Evolutionary conservation across 2,888 invertebrate species (phyloP).

Genomic region (Drosophila lacicola): DNA sequence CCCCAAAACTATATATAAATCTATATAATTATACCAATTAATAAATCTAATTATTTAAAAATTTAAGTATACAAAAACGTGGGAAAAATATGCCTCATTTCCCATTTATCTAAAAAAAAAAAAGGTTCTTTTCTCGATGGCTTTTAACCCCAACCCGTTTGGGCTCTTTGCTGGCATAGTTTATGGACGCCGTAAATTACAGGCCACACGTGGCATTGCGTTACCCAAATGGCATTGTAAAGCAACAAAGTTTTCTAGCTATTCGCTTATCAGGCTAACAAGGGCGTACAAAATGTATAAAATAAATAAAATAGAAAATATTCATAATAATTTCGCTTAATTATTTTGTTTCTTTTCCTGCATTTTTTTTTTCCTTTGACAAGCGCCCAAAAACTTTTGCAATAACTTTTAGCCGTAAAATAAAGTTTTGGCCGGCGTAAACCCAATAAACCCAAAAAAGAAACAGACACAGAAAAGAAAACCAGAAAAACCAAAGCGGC

Average conservation of each 20-base stretch:
- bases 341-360: slow-evolving; percentile 33
- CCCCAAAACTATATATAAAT: too few species aligned
- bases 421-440: slow-evolving; percentile 15
- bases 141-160: too few species aligned
- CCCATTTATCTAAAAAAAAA: too few species aligned
- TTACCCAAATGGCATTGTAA: neutral
- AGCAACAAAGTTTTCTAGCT: neutral
- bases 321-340: slow-evolving; percentile 26
- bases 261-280: neutral
- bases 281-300: neutral
- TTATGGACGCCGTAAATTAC: neutral
- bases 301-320: slow-evolving; percentile 7
- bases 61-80: too few species aligned
- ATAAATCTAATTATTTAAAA: too few species aligned
- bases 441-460: slow-evolving; percentile 26
- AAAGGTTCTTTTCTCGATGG: too few species aligned
- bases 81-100: too few species aligned
- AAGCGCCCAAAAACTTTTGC: slow-evolving; percentile 19
- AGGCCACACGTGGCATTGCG: neutral
- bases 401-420: slow-evolving; percentile 18
- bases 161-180: too few species aligned
- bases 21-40: too few species aligned
- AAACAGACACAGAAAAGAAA: neutral
- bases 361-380: slow-evolving; percentile 2
- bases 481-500: slow-evolving; percentile 16